phyloP scores from a whole-genome alignment of 2,888 invertebrate species.

The Endomychus coccineus region DNA sequence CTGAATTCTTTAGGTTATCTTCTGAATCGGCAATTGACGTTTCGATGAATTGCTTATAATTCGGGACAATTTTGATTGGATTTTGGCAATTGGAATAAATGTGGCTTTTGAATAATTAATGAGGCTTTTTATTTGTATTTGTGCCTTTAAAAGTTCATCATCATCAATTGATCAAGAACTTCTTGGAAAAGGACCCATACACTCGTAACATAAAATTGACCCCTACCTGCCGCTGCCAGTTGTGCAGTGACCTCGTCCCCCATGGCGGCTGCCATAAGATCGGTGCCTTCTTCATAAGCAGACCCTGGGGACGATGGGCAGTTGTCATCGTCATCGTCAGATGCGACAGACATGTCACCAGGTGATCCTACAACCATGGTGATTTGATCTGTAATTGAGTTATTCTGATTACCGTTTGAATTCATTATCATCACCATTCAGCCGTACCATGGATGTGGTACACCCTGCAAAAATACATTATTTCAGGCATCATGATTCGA shows the following conservation, averaged over 20 bases:
- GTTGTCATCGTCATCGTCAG: conserved; percentile 75
- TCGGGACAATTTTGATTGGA: no score
- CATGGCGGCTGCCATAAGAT: conserved; percentile 77
- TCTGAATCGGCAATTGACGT: no score
- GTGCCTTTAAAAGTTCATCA: no score
- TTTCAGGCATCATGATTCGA: no score
- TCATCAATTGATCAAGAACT: no score
- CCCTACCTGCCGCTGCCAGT: conserved; percentile 87
- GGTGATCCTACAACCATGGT: conserved; percentile 55
- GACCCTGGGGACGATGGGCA: conserved; percentile 75
- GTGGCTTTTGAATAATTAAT: no score
- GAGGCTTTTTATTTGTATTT: no score
- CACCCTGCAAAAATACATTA: conserved; percentile 1
- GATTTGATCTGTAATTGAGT: conserved; percentile 53
- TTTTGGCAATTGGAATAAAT: no score
- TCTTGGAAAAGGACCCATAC: no score
- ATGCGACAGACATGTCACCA: conserved; percentile 45
- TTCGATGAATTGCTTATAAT: no score
- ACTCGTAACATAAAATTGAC: no score
- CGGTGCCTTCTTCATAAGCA: conserved; percentile 70
- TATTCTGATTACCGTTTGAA: conserved; percentile 34
- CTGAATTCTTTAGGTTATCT: no score
- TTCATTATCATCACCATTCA: conserved; percentile 43
- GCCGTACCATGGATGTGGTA: conserved; percentile 1
- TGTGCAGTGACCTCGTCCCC: conserved; percentile 94